A percentile compares a stretch with the other conserved stretches of the same genome.
Conservation (phyloP, 2,113 vertebrate genomes). For the Vidua chalybeata region DNA sequence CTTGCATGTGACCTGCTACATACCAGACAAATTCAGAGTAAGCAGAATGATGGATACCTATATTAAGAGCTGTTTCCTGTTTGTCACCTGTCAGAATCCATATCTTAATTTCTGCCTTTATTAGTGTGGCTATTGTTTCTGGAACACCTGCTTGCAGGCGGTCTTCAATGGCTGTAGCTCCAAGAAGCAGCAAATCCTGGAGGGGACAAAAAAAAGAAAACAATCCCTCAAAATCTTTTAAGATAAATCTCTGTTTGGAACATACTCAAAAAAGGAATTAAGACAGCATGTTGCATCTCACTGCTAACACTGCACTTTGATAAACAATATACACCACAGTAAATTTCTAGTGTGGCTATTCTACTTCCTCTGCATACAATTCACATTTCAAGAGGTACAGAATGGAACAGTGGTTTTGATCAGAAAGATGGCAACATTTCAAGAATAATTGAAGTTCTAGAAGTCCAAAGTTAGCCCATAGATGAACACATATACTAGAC, state of each 20-base stretch:
- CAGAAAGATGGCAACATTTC: constrained; percentile 19
- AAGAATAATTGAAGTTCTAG: not conserved
- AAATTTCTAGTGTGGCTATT: not conserved
- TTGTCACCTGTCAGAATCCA: constrained; percentile 98
- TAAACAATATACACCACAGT: not conserved
- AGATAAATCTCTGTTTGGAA: not conserved
- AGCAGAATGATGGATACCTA: constrained; percentile 76
- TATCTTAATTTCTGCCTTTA: constrained; percentile 94
- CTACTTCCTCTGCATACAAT: not conserved
- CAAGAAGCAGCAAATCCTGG: constrained; percentile 90
- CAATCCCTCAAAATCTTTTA: not conserved
- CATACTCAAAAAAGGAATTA: not conserved
- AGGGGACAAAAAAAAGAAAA: not conserved
- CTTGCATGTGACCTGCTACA: not conserved
- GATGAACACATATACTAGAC: not conserved
- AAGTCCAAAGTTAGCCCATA: not conserved
- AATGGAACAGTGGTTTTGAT: not conserved
- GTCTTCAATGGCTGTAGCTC: constrained; percentile 96
- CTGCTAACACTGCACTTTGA: not conserved
- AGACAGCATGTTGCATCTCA: not conserved
- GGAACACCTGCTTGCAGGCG: constrained; percentile 94
- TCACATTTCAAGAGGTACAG: not conserved
- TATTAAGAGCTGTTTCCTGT: constrained; percentile 96
- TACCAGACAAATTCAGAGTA: not conserved
- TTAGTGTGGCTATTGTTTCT: constrained; percentile 91